Conservation (phyloP, 2,888 invertebrate genomes). For the Tinea semifulvella region DNA sequence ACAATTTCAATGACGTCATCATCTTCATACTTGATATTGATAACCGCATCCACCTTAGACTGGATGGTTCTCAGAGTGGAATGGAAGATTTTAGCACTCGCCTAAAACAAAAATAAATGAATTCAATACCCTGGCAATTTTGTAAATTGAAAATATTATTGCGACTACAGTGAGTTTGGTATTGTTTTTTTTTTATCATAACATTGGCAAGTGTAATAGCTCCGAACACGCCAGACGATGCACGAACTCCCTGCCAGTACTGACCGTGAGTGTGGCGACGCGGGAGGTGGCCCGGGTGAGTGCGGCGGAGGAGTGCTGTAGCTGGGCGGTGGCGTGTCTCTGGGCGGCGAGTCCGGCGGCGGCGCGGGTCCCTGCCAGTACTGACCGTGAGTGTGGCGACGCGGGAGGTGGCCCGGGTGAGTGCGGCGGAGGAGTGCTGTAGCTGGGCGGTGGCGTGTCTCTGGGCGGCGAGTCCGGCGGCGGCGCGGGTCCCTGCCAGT, state of each 20-base stretch:
- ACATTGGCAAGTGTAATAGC: too few species aligned
- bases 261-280: conserved; percentile 48
- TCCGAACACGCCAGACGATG: too few species aligned
- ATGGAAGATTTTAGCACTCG: conserved; percentile 74
- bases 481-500: conserved; percentile 51
- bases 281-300: conserved; percentile 34
- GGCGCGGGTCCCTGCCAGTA: conserved; percentile 43
- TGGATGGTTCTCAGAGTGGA: conserved; percentile 70
- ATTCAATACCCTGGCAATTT: not conserved
- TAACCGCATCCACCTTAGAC: conserved; percentile 68
- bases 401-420: conserved; percentile 34
- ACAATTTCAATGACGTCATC: conserved; percentile 57
- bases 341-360: conserved; percentile 34
- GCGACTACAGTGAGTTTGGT: too few species aligned
- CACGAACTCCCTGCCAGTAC: too few species aligned
- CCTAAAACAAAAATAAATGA: conserved; percentile 42
- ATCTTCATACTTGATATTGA: conserved; percentile 59
- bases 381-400: conserved; percentile 50
- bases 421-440: conserved; percentile 30
- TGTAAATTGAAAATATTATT: not conserved
- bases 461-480: conserved; percentile 33
- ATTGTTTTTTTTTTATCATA: too few species aligned
- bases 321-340: conserved; percentile 40
- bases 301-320: conserved; percentile 35
- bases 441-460: conserved; percentile 34